Evolutionary conservation across 2,888 invertebrate species (phyloP).

Genomic region (Stenodema calcarata): DNA sequence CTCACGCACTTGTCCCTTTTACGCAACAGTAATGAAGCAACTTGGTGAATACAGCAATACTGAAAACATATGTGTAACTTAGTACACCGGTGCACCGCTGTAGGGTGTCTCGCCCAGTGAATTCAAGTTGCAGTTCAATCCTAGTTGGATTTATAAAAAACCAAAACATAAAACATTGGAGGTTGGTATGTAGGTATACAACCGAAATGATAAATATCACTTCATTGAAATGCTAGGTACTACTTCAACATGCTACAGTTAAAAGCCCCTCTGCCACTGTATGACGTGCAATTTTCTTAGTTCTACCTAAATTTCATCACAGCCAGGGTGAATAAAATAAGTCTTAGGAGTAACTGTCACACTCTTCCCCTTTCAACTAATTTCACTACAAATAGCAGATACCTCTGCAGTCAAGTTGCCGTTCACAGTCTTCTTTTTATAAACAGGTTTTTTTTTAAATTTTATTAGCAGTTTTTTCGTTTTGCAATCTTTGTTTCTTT

Average conservation of each 20-base stretch:
- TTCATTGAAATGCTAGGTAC: too few species aligned
- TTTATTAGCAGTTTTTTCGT: not conserved
- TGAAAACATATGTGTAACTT: too few species aligned
- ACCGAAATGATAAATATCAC: too few species aligned
- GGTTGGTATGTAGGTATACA: not conserved
- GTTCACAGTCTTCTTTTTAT: not conserved
- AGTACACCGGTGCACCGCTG: too few species aligned
- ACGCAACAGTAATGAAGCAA: too few species aligned
- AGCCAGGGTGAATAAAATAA: too few species aligned
- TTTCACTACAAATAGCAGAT: not conserved
- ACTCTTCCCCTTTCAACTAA: not conserved
- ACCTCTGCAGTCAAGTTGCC: not conserved
- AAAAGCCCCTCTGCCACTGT: too few species aligned
- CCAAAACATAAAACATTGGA: not conserved
- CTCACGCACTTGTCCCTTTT: too few species aligned
- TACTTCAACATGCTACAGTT: too few species aligned
- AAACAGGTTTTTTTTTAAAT: not conserved
- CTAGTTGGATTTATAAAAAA: not conserved
- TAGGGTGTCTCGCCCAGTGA: not conserved
- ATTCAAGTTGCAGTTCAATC: not conserved
- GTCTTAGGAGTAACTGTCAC: too few species aligned
- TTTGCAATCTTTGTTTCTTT: not conserved
- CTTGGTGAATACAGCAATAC: too few species aligned
- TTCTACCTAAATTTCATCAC: not conserved
- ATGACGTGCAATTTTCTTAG: not conserved